These are phyloP conservation scores for Parazoanthus swiftii DNA, from an alignment of 92 coral and sea anemone species.

Conservation along the genomic window DNA sequence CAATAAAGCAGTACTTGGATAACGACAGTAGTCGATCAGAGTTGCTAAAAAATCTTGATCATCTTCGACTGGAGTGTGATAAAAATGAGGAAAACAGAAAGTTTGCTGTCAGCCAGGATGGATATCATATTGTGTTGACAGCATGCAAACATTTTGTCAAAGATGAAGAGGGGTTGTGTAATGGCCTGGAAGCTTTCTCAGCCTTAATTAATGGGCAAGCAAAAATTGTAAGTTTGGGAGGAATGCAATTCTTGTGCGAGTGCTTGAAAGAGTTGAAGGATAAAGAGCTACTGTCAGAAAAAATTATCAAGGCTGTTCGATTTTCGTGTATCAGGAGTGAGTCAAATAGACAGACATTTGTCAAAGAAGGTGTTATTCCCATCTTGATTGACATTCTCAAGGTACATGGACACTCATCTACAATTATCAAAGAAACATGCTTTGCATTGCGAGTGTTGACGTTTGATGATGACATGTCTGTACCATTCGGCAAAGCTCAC, in stretches of 20 bases:
- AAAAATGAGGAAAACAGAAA: constrained; percentile 66
- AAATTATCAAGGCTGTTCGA: constrained; percentile 48
- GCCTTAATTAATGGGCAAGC: constrained; percentile 71
- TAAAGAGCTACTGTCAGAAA: constrained; percentile 35
- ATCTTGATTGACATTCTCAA: constrained; percentile 55
- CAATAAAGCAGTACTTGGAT: constrained; percentile 52
- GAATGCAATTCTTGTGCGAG: constrained; percentile 56
- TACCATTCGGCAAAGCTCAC: constrained; percentile 86
- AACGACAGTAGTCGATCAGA: constrained; percentile 23
- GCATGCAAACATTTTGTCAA: constrained; percentile 55
- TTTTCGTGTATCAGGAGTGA: constrained; percentile 71
- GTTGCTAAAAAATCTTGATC: constrained; percentile 45
- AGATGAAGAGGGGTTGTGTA: constrained; percentile 42
- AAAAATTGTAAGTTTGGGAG: constrained; percentile 52
- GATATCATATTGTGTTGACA: constrained; percentile 49
- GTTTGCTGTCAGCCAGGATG: constrained; percentile 82
- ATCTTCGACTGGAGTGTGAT: constrained; percentile 60
- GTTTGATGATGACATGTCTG: constrained; percentile 90
- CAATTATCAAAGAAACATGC: constrained; percentile 64
- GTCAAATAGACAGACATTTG: constrained; percentile 85
- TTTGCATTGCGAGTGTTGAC: constrained; percentile 73
- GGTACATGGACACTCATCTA: constrained; percentile 44
- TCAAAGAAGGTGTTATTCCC: constrained; percentile 64
- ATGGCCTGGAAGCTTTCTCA: constrained; percentile 66
- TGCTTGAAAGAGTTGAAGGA: constrained; percentile 64